Base-by-base conservation (phyloP, 2,113 vertebrate species). In the Eublepharis macularius region DNA sequence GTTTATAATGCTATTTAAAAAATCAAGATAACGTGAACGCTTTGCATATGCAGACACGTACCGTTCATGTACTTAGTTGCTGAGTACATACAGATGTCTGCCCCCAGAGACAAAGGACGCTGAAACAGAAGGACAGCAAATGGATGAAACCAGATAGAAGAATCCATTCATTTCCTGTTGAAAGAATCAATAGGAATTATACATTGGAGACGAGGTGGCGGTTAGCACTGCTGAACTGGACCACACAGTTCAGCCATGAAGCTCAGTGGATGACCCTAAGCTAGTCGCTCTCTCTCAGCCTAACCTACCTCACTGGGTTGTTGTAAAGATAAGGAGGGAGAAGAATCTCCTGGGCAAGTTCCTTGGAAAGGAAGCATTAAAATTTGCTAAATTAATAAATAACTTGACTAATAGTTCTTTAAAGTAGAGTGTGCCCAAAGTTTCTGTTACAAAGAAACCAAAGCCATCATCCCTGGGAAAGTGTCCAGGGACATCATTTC, bases 31-130 rank as follows among this genome's bases (percentile, higher is more conserved):
- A 54, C 1, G 14, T 41, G 43, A 32, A 81, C 29, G 66, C 13
- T 36, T 72, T 65, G 3, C 2, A 57, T n/a, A 36, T 34, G 24
- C 9, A 0, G 11, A 6, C n/a, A 86, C 97, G 95, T 96, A 99
- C 98, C 98, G 0, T 99, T 99, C 95, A 99, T 98, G 87, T 99
- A 99, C 76, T 99, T 99, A 86, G 98, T 98, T 65, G 98, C 99
- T 57, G 99, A 99, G 87, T 97, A 97, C 98, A 98, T 97, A 87
- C 98, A 99, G 78, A 99, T 97, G 86, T 99, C 99, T 63, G 98
- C 98, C 91, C 98, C 99, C 78, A 99, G 94, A 70, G 98, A 94
- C 87, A 99, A 91, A 80, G 99, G 99, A 66, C 98, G 97, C 99
- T 99, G 89, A 84, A 96, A 95, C 0, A 9, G 75, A 84, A 93